These are phyloP conservation scores for Jacana jacana DNA, from an alignment of 2,113 vertebrate genomes.

Conservation along the genomic window DNA sequence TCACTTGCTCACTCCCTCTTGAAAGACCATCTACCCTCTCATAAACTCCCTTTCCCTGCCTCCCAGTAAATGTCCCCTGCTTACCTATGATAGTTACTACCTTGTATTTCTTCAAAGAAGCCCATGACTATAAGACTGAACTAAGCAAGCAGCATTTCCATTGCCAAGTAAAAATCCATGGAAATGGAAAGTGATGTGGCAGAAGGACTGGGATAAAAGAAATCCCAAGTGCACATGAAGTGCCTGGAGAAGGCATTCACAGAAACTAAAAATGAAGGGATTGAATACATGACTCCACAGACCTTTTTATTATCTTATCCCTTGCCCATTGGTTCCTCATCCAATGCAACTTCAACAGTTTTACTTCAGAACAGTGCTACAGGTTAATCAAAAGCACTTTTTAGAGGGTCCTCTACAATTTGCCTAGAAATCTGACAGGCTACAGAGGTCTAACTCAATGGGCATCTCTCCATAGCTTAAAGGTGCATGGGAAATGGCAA, in stretches of 20 bases:
- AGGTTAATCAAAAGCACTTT: neutral
- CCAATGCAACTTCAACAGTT: neutral
- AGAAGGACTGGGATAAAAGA: neutral
- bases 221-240: neutral
- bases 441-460: neutral
- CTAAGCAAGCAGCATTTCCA: neutral
- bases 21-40: neutral
- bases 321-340: neutral
- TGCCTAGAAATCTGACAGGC: neutral
- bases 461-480: neutral
- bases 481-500: neutral
- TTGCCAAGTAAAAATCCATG: neutral
- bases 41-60: fast-evolving
- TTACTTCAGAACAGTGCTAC: neutral
- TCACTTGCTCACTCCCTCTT: neutral
- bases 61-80: neutral
- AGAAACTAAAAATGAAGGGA: neutral
- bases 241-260: neutral
- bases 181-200: neutral
- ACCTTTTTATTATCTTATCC: neutral
- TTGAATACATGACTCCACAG: neutral
- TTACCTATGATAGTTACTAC: neutral
- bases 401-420: neutral
- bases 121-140: neutral
- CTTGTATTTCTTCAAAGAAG: neutral